Evolutionary conservation across 2,113 vertebrate genomes (phyloP).

Genomic region (Climacteris rufus): DNA sequence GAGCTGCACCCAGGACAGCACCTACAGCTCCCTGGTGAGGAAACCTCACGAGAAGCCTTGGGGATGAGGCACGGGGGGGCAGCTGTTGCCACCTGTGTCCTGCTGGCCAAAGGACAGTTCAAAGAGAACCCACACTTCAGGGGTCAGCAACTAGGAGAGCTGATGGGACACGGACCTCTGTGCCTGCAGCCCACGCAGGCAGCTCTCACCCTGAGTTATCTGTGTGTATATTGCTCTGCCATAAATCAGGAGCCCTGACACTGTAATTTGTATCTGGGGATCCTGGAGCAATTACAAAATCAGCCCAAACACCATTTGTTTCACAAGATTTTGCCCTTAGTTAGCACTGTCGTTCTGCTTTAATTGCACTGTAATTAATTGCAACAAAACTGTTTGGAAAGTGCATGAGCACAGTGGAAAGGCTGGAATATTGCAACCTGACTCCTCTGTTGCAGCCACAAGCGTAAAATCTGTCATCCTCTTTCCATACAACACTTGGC

Average conservation of each 20-base stretch:
- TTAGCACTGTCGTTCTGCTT: conserved; percentile 25
- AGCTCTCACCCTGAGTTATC: neutral
- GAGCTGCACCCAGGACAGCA: neutral
- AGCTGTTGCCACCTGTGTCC: neutral
- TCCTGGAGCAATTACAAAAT: conserved; percentile 38
- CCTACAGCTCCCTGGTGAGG: neutral
- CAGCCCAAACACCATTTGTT: conserved; percentile 20
- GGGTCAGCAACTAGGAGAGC: neutral
- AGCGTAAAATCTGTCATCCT: neutral
- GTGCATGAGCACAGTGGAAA: neutral
- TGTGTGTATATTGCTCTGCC: neutral
- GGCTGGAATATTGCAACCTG: neutral
- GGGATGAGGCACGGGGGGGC: neutral
- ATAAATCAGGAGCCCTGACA: conserved; percentile 16
- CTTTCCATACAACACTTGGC: neutral
- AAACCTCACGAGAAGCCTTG: neutral
- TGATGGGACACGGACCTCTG: neutral
- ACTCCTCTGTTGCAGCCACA: neutral
- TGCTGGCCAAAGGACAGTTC: neutral
- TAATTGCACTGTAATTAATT: conserved; percentile 60
- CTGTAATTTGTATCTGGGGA: conserved; percentile 3
- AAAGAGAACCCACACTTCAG: neutral
- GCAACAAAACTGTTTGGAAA: conserved; percentile 61
- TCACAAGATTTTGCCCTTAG: conserved; percentile 42
- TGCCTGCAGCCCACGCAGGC: neutral